Percentiles rank a stretch among this genome's conserved stretches.
Conservation (phyloP, 2,113 vertebrate genomes). For the Isichthys henryi region DNA sequence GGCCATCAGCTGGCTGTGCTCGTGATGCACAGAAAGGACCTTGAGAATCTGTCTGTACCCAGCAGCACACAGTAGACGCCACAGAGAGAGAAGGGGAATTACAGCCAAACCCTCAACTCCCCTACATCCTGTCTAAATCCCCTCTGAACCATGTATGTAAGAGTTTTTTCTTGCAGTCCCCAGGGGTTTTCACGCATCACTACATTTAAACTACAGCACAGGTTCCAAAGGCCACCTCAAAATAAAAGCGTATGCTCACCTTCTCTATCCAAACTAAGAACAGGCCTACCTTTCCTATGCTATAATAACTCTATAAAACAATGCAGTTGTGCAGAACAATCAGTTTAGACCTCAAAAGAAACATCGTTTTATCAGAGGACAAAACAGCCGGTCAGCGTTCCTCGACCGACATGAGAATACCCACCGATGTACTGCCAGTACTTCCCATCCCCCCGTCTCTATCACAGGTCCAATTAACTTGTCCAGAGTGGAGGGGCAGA, state of each 20-base stretch:
- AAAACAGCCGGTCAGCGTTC: not conserved
- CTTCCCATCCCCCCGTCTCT: constrained; percentile 70
- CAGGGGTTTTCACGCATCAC: not conserved
- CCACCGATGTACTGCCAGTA: constrained; percentile 82
- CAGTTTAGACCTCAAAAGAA: not conserved
- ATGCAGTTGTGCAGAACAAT: not conserved
- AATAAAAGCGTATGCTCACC: not conserved
- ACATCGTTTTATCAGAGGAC: not conserved
- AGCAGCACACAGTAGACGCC: not conserved
- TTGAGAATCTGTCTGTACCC: constrained; percentile 77
- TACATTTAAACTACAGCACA: not conserved
- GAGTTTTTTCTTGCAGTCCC: not conserved
- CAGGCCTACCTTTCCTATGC: not conserved
- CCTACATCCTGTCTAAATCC: not conserved
- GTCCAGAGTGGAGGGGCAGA: constrained; percentile 74
- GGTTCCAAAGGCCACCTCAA: not conserved
- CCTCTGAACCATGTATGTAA: not conserved
- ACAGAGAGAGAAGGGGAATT: not conserved
- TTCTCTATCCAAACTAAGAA: not conserved
- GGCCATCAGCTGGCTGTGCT: constrained; percentile 58
- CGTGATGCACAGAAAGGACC: constrained; percentile 63
- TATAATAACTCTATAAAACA: not conserved
- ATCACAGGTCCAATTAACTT: constrained; percentile 62
- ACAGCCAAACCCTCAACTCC: not conserved
- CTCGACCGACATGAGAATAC: constrained; percentile 38